phyloP scores from a whole-genome alignment of 1,140 invertebrate genomes.

The Muscidifurax raptorellus region DNA sequence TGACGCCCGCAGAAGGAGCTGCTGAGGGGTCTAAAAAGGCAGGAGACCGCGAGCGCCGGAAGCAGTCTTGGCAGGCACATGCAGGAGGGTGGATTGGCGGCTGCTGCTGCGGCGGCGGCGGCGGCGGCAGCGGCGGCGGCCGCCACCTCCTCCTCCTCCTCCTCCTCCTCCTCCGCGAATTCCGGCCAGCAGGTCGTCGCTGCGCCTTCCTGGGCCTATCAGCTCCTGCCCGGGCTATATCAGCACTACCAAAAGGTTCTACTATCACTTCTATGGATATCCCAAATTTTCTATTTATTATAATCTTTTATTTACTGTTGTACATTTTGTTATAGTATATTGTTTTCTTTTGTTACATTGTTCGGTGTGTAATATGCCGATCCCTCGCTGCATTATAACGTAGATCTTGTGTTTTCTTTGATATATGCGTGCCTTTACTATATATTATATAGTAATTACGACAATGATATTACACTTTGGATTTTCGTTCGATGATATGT shows the following conservation, averaged over 20 bases:
- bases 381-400: no score
- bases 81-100: background rate
- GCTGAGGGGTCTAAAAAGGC: slow-evolving; percentile 74
- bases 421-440: background rate
- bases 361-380: no score
- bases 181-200: slow-evolving; percentile 54
- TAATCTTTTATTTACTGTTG: background rate
- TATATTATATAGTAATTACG: background rate
- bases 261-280: slow-evolving; percentile 34
- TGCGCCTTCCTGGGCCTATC: slow-evolving; percentile 86
- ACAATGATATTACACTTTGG: no score
- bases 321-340: no score
- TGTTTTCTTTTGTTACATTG: no score
- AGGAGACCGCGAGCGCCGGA: slow-evolving; percentile 4
- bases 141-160: background rate
- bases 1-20: slow-evolving; percentile 76
- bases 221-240: slow-evolving; percentile 88
- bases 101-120: no score
- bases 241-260: slow-evolving; percentile 90
- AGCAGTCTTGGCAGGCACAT: background rate
- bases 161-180: background rate
- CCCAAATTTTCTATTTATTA: slow-evolving; percentile 18
- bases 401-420: background rate
- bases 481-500: no score
- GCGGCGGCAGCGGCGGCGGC: background rate